phyloP scores from a whole-genome alignment of 2,888 invertebrate genomes.

The Cheilosia impressa region DNA sequence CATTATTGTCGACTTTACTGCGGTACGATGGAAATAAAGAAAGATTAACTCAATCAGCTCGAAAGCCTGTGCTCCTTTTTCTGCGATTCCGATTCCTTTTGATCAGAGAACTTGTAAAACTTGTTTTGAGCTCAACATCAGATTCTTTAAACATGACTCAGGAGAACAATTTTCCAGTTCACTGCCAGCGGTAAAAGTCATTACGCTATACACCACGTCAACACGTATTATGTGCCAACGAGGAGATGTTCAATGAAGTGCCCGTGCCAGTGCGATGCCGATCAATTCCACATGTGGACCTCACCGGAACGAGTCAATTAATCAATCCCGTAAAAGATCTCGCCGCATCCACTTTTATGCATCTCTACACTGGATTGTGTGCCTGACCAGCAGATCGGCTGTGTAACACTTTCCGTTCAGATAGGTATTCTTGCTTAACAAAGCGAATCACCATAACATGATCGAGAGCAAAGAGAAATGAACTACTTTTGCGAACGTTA shows the following conservation, averaged over 20 bases:
- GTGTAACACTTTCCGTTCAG: conserved; percentile 57
- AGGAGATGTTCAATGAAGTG: conserved; percentile 1
- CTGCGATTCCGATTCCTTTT: no score
- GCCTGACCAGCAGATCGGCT: conserved; percentile 48
- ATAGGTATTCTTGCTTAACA: conserved; percentile 43
- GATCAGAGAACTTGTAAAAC: no score
- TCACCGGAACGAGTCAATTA: conserved; percentile 71
- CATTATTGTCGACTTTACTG: no score
- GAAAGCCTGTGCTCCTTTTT: no score
- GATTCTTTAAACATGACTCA: background rate
- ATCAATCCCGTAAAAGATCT: conserved; percentile 49
- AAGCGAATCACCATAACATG: conserved; percentile 55
- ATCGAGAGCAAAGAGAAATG: conserved; percentile 38
- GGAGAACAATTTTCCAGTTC: conserved; percentile 12
- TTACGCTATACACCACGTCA: conserved; percentile 1
- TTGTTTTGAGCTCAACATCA: background rate
- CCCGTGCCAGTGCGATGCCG: conserved; percentile 22
- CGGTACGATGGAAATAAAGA: no score
- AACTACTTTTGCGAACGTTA: conserved; percentile 2
- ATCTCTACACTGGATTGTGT: conserved; percentile 17
- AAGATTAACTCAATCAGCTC: no score
- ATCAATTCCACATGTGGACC: conserved; percentile 57
- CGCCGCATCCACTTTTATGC: conserved; percentile 9
- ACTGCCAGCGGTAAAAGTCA: conserved; percentile 3
- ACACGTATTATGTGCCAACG: conserved; percentile 7